These are phyloP conservation scores for Petroica traversi DNA, from an alignment of 2,113 vertebrate genomes.

Conservation along the genomic window DNA sequence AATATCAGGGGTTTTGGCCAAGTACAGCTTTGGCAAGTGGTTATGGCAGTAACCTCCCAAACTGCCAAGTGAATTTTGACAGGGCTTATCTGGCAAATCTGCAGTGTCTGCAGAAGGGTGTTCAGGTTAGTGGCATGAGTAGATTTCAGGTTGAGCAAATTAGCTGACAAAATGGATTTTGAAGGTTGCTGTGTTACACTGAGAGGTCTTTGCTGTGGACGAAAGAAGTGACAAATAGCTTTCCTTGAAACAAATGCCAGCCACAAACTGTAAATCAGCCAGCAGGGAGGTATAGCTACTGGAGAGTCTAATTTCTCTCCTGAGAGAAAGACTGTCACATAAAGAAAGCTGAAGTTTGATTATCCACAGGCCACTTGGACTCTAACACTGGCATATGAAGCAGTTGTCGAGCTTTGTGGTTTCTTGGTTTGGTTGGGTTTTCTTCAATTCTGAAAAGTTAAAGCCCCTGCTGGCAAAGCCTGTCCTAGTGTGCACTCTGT, in stretches of 20 bases:
- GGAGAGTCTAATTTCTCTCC: not conserved
- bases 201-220: not conserved
- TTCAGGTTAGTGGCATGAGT: not conserved
- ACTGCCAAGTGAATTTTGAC: not conserved
- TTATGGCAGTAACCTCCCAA: not conserved
- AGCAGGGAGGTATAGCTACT: not conserved
- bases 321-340: not conserved
- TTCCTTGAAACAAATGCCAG: not conserved
- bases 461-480: not conserved
- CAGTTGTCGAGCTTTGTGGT: not conserved
- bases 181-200: not conserved
- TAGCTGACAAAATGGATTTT: slow-evolving; percentile 10
- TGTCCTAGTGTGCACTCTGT: not conserved
- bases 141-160: not conserved
- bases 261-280: slow-evolving; percentile 22
- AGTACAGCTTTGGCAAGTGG: not conserved
- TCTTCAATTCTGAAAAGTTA: not conserved
- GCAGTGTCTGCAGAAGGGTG: not conserved
- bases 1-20: not conserved
- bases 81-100: not conserved
- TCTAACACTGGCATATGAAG: not conserved
- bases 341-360: slow-evolving; percentile 4
- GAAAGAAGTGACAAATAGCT: slow-evolving; percentile 12
- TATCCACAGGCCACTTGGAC: not conserved
- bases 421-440: not conserved